Evolutionary conservation across 2,113 vertebrate genomes (phyloP).

Genomic region (Corydoras maculifer): DNA sequence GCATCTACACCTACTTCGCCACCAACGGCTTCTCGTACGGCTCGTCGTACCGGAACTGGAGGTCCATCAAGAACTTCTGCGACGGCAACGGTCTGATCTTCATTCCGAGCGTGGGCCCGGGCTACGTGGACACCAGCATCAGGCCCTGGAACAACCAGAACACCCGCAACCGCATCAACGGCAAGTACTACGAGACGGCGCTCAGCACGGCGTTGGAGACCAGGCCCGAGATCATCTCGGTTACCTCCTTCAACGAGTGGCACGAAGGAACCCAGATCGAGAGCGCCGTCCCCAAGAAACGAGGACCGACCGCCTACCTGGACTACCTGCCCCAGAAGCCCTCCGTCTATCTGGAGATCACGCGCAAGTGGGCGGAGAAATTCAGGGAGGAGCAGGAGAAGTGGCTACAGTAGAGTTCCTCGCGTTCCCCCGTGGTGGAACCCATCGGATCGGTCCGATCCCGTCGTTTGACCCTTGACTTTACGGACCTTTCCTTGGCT

Average conservation of each 20-base stretch:
- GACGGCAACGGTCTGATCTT: conserved; percentile 83
- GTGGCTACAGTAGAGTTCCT: conserved; percentile 60
- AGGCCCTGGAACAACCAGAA: conserved; percentile 93
- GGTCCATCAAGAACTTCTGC: conserved; percentile 79
- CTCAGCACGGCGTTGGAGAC: conserved; percentile 77
- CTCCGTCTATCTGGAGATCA: conserved; percentile 84
- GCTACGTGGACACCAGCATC: conserved; percentile 90
- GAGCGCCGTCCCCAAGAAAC: conserved; percentile 82
- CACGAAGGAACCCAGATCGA: conserved; percentile 98
- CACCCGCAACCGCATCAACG: conserved; percentile 88
- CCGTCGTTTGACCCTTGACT: too few species aligned
- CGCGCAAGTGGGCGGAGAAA: conserved; percentile 86
- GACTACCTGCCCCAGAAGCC: conserved; percentile 91
- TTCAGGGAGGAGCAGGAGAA: conserved; percentile 75
- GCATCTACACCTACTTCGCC: conserved; percentile 95
- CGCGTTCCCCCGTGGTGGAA: too few species aligned
- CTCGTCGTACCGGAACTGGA: conserved; percentile 90
- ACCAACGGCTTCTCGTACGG: conserved; percentile 96
- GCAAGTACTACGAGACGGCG: conserved; percentile 89
- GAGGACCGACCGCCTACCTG: conserved; percentile 70
- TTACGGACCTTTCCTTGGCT: too few species aligned
- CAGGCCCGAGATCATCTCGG: conserved; percentile 79
- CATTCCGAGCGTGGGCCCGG: conserved; percentile 92
- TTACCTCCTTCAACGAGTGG: conserved; percentile 98
- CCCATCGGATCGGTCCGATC: too few species aligned